Conservation (phyloP, 2,113 vertebrate genomes). For the Chlamydotis undulata region DNA sequence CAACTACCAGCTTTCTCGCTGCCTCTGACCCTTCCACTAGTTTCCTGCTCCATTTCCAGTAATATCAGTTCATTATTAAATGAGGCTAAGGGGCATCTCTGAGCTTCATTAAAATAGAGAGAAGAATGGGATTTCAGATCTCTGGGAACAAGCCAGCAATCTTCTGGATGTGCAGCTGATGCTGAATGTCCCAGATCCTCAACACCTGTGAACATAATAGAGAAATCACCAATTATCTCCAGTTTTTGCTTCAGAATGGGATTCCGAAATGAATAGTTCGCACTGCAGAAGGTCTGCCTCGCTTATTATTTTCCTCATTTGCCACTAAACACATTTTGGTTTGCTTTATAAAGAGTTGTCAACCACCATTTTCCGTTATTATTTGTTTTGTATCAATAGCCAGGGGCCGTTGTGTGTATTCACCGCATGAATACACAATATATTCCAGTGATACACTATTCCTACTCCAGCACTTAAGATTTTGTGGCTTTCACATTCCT, state of each 20-base stretch:
- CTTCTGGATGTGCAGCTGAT: slow-evolving; percentile 72
- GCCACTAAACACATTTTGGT: background rate
- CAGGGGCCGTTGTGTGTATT: background rate
- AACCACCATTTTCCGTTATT: background rate
- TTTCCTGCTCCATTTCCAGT: slow-evolving; percentile 69
- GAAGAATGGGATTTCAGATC: slow-evolving; percentile 68
- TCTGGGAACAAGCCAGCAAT: slow-evolving; percentile 66
- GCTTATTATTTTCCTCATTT: slow-evolving; percentile 48
- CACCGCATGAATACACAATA: background rate
- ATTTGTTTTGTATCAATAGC: slow-evolving; percentile 28
- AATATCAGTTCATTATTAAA: slow-evolving; percentile 73
- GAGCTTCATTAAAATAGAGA: slow-evolving; percentile 70
- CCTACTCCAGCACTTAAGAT: background rate
- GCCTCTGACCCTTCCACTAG: slow-evolving; percentile 65
- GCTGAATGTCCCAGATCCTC: slow-evolving; percentile 71
- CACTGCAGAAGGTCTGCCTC: background rate
- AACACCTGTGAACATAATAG: slow-evolving; percentile 58
- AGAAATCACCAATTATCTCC: slow-evolving; percentile 44
- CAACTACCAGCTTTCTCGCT: slow-evolving; percentile 74
- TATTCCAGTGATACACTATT: background rate
- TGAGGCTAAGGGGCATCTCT: slow-evolving; percentile 61
- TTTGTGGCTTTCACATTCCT: background rate
- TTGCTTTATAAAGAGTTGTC: background rate
- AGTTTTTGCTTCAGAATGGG: background rate
- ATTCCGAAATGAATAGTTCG: background rate